Base-by-base conservation (phyloP, 2,888 invertebrate genomes). In the Hartigia nigra region DNA sequence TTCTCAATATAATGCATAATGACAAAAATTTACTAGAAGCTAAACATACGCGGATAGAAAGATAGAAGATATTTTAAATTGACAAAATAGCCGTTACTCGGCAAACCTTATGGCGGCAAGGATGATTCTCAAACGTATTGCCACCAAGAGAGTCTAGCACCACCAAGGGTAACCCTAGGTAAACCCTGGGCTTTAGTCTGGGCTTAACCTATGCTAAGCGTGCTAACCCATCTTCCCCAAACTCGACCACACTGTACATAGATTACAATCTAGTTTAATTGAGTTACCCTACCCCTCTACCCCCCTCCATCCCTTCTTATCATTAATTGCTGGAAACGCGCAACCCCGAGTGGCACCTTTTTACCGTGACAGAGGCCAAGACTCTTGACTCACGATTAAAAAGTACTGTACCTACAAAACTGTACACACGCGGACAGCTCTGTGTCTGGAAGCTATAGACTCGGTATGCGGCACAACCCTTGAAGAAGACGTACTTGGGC, bases 201-300 rank as follows among this genome's bases (percentile, higher is more conserved):
- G 81, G 88, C 88, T 90, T 89, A 90, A 88, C 89, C 88, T 89
- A 90, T 88, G 89, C 89, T 88, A 89, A 90, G 87, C 88, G 86
- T 82, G 86, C 83, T 87, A 88, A 90, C 88, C 86, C 88, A 85
- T 86, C 86, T 86, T 87, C 84, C 87, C 84, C 79, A 84, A 82
- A 85, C 82, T 82, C 84, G 80, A 84, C 85, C 86, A 81, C 86
- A 86, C 81, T 82, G 83, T 80, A 76, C 87, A 83, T 88, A 88
- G 88, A 90, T 90, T 89, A 90, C 88, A 88, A 89, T 89, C 84
- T 86, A 88, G 84, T 88, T 90, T 87, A 89, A 91, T 90, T 87
- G 89, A 89, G 87, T 88, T 85, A 84, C 83, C 70, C 83, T 55
- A 4, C 55, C 55, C 55, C n/a, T n/a, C n/a, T n/a, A n/a, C n/a